Evolutionary conservation across 2,888 invertebrate genomes (phyloP), one percentile per base, ranked within the genome.

Genomic region (Cecidostiba fungosa): DNA sequence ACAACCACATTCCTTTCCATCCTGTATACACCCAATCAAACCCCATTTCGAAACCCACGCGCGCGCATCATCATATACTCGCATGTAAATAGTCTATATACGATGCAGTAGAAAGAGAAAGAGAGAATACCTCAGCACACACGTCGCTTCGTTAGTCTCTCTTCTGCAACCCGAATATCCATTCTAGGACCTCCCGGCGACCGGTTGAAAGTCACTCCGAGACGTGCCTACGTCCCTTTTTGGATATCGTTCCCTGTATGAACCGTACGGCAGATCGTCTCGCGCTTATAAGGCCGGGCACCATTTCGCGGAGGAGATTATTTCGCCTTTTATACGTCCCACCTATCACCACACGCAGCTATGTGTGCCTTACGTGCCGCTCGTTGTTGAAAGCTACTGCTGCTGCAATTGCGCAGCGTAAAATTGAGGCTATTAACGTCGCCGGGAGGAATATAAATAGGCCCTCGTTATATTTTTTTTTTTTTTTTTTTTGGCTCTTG

Each of bases 371-470:
- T 43, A 43, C 43, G 43, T 59, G 54, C 50, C 19, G 50, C 50
- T 50, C 12, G 50, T 19, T 50, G 16, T n/a, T n/a, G n/a, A n/a
- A 16, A 19, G 50, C 19, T 4, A 19, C 19, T 23, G 26, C 5
- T 10, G 43, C 12, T 36, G 26, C 39, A 10, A 76, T 3, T 36
- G 32, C 66, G 70, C 50, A 26, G 39, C 80, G 80, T 73, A 59
- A 77, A 77, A 78, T 78, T 70, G 59, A 77, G 39, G 77, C 77
- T 72, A 83, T 83, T 83, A 83, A 43, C 77, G 59, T 77, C 59
- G 39, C 77, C 43, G 43, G 39, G 1, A 12, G 50, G 70, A 59
- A 59, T 77, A 77, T 76, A 70, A 82, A 82, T 76, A 77, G 73
- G 72, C 66, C 50, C 76, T 69, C 66, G 82, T 54, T 76, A 47